Evolutionary conservation across 1,140 invertebrate genomes (phyloP).

Genomic region (Potamilus streckersoni): DNA sequence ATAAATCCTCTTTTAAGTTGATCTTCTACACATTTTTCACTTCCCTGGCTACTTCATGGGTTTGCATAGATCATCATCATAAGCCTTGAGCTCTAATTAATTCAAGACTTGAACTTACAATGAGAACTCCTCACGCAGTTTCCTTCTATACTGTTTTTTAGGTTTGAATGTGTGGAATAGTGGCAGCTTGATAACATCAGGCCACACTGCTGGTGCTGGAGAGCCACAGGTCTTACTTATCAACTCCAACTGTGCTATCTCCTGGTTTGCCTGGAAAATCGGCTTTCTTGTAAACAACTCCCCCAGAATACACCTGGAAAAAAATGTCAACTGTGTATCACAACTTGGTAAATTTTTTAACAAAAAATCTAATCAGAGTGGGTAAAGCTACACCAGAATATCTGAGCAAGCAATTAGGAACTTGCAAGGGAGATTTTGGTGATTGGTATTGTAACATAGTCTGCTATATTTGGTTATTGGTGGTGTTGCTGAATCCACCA

Average conservation of each 20-base stretch:
- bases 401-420: too few relatives aligned
- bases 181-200: conserved; percentile 94
- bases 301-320: conserved; percentile 89
- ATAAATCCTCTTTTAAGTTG: background rate
- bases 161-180: conserved; percentile 92
- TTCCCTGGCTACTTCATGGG: background rate
- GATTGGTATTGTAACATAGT: background rate
- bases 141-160: conserved; percentile 89
- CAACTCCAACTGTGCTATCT: conserved; percentile 93
- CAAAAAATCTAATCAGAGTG: too few relatives aligned
- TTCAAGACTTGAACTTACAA: conserved; percentile 54
- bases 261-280: conserved; percentile 94
- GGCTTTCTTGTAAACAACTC: conserved; percentile 97
- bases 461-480: background rate
- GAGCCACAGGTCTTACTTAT: conserved; percentile 97
- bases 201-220: conserved; percentile 97
- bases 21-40: background rate
- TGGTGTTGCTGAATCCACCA: background rate
- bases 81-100: background rate
- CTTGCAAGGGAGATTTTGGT: background rate
- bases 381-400: too few relatives aligned
- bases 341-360: background rate
- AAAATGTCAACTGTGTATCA: background rate
- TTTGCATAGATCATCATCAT: background rate
- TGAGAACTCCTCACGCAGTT: conserved; percentile 87